Evolutionary conservation across 2,113 vertebrate species (phyloP).

Genomic region (Gambusia affinis): DNA sequence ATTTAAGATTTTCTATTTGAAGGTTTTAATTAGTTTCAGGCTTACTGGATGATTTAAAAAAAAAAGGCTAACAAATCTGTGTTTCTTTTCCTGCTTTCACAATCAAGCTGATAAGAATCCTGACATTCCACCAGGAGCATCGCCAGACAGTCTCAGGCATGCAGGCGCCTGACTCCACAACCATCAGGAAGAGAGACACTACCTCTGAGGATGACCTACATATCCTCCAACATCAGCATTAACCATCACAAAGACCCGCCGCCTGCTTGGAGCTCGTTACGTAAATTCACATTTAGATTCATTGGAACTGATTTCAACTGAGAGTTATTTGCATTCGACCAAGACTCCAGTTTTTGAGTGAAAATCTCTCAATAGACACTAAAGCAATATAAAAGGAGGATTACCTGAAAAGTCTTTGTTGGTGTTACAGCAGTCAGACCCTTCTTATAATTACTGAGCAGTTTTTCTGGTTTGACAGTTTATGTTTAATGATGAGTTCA

Average conservation of each 20-base stretch:
- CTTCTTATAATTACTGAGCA: no score
- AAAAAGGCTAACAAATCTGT: neutral
- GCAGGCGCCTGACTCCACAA: slow-evolving; percentile 17
- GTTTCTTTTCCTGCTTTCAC: slow-evolving; percentile 14
- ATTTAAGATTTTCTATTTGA: neutral
- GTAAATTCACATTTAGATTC: neutral
- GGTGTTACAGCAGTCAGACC: no score
- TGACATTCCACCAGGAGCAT: slow-evolving; percentile 9
- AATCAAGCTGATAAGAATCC: slow-evolving; percentile 10
- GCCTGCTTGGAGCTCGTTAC: slow-evolving; percentile 22
- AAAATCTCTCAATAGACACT: no score
- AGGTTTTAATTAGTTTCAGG: neutral
- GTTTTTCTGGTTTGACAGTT: no score
- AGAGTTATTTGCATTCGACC: no score
- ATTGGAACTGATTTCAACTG: no score
- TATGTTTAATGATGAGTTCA: no score
- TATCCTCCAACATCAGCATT: slow-evolving; percentile 14
- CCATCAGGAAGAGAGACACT: neutral
- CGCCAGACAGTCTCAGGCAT: slow-evolving; percentile 15
- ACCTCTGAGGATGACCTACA: slow-evolving; percentile 38
- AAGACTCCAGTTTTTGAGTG: no score
- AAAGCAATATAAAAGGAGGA: no score
- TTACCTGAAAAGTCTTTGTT: no score
- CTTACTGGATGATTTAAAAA: neutral
- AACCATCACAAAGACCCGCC: slow-evolving; percentile 41